Conservation (phyloP, 2,797 vertebrate species). For the Sitta carolinensis region DNA sequence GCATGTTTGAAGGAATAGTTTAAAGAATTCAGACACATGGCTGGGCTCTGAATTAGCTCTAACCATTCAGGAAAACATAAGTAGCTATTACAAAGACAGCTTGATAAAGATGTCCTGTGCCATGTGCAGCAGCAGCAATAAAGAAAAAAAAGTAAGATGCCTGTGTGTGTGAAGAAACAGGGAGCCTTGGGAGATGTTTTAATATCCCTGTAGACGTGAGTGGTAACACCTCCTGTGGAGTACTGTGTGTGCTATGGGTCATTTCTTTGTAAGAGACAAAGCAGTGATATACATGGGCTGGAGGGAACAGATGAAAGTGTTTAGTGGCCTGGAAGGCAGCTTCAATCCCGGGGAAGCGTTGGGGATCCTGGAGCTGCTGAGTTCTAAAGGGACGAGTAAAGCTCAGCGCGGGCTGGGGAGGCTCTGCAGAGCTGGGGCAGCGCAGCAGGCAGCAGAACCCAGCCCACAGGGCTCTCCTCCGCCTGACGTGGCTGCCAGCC, state of each 20-base stretch:
- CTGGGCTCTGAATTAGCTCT: slow-evolving; percentile 51
- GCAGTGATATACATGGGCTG: not conserved
- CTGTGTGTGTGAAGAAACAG: not conserved
- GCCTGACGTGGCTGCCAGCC: not conserved
- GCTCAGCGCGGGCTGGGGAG: not conserved
- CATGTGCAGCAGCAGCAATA: not conserved
- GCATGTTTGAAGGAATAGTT: slow-evolving; percentile 7
- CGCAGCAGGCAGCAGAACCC: not conserved
- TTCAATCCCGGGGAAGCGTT: rapidly evolving
- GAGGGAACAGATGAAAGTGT: not conserved
- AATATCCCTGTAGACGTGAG: not conserved
- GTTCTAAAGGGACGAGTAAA: not conserved
- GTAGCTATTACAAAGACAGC: slow-evolving; percentile 36
- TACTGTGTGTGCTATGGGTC: not conserved
- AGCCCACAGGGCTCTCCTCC: not conserved
- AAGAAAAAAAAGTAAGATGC: not conserved
- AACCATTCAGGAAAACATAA: slow-evolving; percentile 41
- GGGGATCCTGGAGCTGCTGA: not conserved
- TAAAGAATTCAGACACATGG: slow-evolving; percentile 26
- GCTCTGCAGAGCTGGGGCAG: not conserved
- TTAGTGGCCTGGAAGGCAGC: slow-evolving; percentile 30
- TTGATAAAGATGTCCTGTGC: slow-evolving; percentile 43
- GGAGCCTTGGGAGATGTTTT: not conserved
- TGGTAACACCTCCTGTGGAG: not conserved
- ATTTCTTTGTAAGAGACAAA: not conserved